Percentiles rank a stretch among this genome's conserved stretches.
Conservation (phyloP, 1,140 invertebrate species). For the Drosophila burlai region DNA sequence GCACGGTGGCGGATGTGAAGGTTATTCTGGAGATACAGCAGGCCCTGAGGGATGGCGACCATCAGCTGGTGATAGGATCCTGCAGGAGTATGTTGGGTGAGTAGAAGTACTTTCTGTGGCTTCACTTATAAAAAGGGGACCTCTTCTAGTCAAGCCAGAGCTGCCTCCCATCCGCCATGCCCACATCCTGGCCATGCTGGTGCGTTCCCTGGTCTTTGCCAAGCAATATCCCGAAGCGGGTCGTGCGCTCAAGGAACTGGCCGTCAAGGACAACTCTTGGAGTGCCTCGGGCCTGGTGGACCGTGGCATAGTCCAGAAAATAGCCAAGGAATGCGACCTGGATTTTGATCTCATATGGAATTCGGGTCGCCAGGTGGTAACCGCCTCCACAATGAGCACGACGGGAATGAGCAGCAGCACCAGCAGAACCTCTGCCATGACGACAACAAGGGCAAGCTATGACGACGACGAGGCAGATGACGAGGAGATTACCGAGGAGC, state of each 20-base stretch:
- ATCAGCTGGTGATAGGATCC: constrained; percentile 77
- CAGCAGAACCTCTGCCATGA: constrained; percentile 31
- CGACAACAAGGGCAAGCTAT: constrained; percentile 26
- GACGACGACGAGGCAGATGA: constrained; percentile 78
- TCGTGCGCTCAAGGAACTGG: constrained; percentile 72
- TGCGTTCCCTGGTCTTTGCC: constrained; percentile 68
- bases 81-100: constrained; percentile 79
- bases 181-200: constrained; percentile 76
- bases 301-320: constrained; percentile 67
- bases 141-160: constrained; percentile 74
- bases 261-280: constrained; percentile 75
- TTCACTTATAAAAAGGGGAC: background rate
- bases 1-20: constrained; percentile 87
- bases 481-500: constrained; percentile 82
- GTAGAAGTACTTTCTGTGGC: background rate
- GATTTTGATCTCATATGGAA: constrained; percentile 83
- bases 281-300: constrained; percentile 74
- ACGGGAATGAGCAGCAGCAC: constrained; percentile 56
- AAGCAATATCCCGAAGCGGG: constrained; percentile 81
- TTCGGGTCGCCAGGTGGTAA: constrained; percentile 55
- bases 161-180: constrained; percentile 77
- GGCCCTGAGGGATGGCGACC: constrained; percentile 85
- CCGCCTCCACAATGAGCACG: constrained; percentile 19
- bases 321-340: constrained; percentile 80
- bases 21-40: constrained; percentile 88